Base-by-base conservation (phyloP, 2,888 invertebrate genomes). In the Drosophila robusta region DNA sequence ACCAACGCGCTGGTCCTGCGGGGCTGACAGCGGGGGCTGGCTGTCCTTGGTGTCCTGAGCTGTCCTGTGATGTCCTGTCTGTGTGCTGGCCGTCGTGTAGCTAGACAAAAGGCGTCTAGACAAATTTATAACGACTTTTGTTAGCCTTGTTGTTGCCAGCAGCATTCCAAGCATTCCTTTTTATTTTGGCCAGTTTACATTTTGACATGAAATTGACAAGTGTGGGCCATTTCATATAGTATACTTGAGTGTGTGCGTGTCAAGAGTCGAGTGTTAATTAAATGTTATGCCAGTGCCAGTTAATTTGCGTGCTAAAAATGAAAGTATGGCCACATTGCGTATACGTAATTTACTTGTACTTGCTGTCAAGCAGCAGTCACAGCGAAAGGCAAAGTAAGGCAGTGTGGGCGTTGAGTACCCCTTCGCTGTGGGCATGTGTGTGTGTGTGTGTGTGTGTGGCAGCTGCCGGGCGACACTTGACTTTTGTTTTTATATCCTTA, bases 21-120 rank as follows among this genome's bases (percentile, higher is more conserved):
- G 58, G 44, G 46, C 44, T 51, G 57, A 11, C 29, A 38, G 36
- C 55, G 41, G 46, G 6, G 29, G 6, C 29, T 36, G 24, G 5
- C 8, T 39, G 36, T 46, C 26, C 24, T 22, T 29, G 9, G 18
- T 42, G 52, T 24, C 22, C 29, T 3, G 60, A 1, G 12, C 16
- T 41, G 39, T 44, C 57, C 49, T 36, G 44, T 8, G 26, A 7
- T 47, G 29, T 56, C 51, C 38, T 47, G 57, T 38, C 50, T 45
- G 50, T 54, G 42, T 50, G 11, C 62, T 41, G 22, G 58, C 32
- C 60, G 68, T 60, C 64, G 63, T 49, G 57, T 36, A 32, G 64
- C 76, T 78, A 80, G 88, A 86, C 83, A 83, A 85, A 75, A 60
- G 85, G 52, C 60, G 87, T 84, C 83, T 84, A 84, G 83, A 84